A percentile compares a stretch with the other conserved stretches of the same genome.
Evolutionary conservation across 37 sponge, comb jelly and placozoan species (phyloP).

Genomic region (Diacarnus erythraeanus): DNA sequence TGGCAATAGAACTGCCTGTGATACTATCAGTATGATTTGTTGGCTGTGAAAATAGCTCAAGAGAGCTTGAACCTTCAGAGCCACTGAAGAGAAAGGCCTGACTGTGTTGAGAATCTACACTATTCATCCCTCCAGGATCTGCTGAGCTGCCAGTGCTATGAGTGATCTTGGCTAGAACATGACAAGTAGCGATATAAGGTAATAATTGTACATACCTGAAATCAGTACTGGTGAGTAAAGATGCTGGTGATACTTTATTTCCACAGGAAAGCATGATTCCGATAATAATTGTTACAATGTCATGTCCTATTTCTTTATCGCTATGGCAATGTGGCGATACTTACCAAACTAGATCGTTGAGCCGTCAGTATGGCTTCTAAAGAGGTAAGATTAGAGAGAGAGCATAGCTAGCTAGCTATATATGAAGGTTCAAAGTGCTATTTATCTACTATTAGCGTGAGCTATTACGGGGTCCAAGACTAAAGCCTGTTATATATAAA

Average conservation of each 20-base stretch:
- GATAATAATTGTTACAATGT: too few relatives aligned
- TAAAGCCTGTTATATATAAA: too few relatives aligned
- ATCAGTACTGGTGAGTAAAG: slow-evolving; percentile 1
- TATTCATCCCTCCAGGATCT: neutral
- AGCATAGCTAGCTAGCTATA: too few relatives aligned
- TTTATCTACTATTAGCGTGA: too few relatives aligned
- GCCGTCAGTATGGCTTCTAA: too few relatives aligned
- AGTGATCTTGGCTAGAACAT: neutral
- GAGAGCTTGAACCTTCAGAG: slow-evolving; percentile 13
- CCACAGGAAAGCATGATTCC: neutral
- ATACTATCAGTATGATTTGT: slow-evolving; percentile 16
- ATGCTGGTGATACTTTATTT: slow-evolving; percentile 16
- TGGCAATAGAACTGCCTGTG: neutral
- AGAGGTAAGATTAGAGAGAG: too few relatives aligned
- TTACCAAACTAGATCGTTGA: neutral
- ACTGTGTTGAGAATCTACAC: slow-evolving; percentile 28
- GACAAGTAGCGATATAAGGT: neutral
- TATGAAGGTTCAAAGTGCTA: too few relatives aligned
- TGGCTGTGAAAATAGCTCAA: slow-evolving; percentile 52
- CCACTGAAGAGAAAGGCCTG: slow-evolving; percentile 33
- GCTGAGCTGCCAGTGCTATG: neutral
- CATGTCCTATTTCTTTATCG: neutral
- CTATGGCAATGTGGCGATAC: neutral
- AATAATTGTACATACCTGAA: neutral
- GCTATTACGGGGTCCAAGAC: too few relatives aligned